Conservation (phyloP, 2,888 invertebrate genomes). For the Caradrina kadenii region DNA sequence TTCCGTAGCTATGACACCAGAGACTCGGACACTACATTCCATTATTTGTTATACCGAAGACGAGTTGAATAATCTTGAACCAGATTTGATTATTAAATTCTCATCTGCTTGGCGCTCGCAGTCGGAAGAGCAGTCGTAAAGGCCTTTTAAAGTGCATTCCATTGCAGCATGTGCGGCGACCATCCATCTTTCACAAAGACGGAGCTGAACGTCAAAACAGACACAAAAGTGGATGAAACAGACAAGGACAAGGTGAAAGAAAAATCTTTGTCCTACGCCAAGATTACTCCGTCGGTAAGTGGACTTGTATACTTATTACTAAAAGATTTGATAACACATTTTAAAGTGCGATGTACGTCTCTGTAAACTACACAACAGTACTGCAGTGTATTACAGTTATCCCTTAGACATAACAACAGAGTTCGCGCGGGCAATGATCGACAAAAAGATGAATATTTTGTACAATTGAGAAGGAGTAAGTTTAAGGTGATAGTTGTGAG, state of each 20-base stretch:
- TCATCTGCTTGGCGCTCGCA: not conserved
- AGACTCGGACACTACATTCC: not conserved
- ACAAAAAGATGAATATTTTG: no score
- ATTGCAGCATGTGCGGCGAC: slow-evolving; percentile 85
- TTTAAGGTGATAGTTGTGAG: no score
- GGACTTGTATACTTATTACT: no score
- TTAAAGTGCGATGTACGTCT: no score
- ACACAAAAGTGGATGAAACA: slow-evolving; percentile 66
- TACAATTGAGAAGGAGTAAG: no score
- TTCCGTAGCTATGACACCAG: not conserved
- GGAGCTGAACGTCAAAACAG: slow-evolving; percentile 77
- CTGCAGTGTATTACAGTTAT: no score
- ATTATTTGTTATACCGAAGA: not conserved
- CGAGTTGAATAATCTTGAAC: not conserved
- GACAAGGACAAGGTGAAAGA: slow-evolving; percentile 70
- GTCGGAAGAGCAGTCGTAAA: slow-evolving; percentile 19
- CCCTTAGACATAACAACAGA: no score
- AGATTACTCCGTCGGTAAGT: slow-evolving; percentile 77
- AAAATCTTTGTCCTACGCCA: slow-evolving; percentile 68
- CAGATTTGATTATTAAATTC: not conserved
- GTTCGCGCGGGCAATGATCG: no score
- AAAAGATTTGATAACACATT: no score
- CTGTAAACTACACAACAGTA: no score
- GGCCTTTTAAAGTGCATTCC: slow-evolving; percentile 24
- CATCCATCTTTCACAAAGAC: slow-evolving; percentile 85